Conservation (phyloP, 2,888 invertebrate genomes). For the Isoperla grammatica region DNA sequence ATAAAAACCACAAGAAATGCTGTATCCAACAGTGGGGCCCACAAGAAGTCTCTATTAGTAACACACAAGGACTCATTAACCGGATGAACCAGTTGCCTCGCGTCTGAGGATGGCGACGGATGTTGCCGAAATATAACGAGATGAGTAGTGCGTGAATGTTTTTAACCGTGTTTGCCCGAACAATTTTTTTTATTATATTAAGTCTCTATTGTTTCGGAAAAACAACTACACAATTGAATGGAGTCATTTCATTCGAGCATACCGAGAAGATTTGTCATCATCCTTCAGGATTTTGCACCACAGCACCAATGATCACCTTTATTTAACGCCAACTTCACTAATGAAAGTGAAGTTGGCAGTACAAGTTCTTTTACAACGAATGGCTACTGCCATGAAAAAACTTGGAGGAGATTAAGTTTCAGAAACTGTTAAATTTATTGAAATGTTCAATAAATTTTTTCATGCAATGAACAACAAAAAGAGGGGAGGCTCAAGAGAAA, state of each 20-base stretch:
- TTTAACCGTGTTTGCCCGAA: no score
- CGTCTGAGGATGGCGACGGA: no score
- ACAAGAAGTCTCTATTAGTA: constrained; percentile 5
- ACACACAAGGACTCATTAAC: no score
- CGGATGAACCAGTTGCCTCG: no score
- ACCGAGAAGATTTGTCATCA: constrained; percentile 2
- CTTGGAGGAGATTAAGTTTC: not conserved
- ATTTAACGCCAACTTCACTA: constrained; percentile 4
- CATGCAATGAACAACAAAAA: not conserved
- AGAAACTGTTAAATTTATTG: constrained; percentile 5
- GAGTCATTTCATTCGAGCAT: not conserved
- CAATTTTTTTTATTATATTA: no score
- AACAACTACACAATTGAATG: not conserved
- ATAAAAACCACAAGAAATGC: constrained; percentile 6
- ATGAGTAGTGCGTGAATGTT: no score
- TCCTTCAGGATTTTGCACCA: constrained; percentile 1
- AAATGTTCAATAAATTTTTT: constrained; percentile 9
- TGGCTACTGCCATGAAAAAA: not conserved
- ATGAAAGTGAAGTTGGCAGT: constrained; percentile 6
- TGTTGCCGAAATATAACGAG: no score
- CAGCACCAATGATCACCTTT: constrained; percentile 1
- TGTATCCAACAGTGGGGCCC: not conserved
- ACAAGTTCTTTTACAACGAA: constrained; percentile 4
- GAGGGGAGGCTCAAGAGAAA: not conserved
- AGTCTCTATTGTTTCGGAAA: not conserved